Base-by-base conservation (phyloP, 2,113 vertebrate genomes). In the Hirundichthys speculiger region DNA sequence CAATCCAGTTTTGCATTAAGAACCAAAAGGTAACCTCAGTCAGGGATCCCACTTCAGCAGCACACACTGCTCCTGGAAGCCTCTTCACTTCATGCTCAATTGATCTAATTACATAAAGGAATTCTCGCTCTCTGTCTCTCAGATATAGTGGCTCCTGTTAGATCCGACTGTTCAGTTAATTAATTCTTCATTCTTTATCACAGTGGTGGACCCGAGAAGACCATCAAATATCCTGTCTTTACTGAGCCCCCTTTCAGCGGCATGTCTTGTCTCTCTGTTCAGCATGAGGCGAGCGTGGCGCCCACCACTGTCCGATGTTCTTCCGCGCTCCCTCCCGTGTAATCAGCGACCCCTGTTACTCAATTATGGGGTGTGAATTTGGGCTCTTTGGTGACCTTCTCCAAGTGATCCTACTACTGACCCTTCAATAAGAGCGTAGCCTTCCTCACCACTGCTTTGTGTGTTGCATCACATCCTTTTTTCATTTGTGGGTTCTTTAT, bases 401-500 rank as follows among this genome's bases (percentile, higher is more conserved):
- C 80, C 51, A 50, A 68, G 84, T 86, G 90, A 88, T 92, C 88
- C 90, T 89, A 84, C 74, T 71, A 75, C 81, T 88, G 90, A 93
- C 91, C 90, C 87, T 86, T 81, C 85, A 90, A 91, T 89, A 91
- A 90, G 87, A 88, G 65, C 40, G 61, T 64, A 76, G 82, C 80
- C 72, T 79, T 72, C 81, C 39, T 74, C 69, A 59, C 74, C 57
- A 49, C 87, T 86, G 86, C 81, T 83, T 82, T 84, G 87, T 77
- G 72, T 79, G 72, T 88, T 88, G 81, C 89, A 64, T 86, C 66
- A 47, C 70, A 42, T 58, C 30, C 73, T 65, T 84, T 92, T 90
- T 93, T 92, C 89, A 91, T 91, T 91, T 89, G 74, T 78, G 70
- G 82, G 88, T 87, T 91, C 89, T 91, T 93, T 94, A 93, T 93